A percentile compares a stretch with the other conserved stretches of the same genome.
These are phyloP conservation scores for Tragopan temminckii DNA, from an alignment of 2,797 vertebrate species.

Conservation along the genomic window DNA sequence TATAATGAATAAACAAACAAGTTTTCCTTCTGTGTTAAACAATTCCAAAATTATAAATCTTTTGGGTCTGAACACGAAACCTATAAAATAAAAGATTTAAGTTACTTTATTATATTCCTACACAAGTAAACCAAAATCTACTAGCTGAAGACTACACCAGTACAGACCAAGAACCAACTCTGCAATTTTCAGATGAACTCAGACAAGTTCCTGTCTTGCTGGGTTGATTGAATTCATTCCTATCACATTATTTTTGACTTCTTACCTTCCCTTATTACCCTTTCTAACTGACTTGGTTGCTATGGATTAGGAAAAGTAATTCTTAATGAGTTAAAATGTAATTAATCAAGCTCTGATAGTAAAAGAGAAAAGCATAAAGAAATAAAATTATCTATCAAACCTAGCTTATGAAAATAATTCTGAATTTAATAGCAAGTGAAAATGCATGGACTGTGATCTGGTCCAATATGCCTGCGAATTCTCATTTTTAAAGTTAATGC, in stretches of 20 bases:
- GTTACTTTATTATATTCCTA: not conserved
- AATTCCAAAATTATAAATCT: not conserved
- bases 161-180: not conserved
- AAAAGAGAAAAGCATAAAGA: not conserved
- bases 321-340: not conserved
- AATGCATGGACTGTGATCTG: not conserved
- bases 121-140: not conserved
- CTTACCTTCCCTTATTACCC: not conserved
- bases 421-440: not conserved
- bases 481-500: not conserved
- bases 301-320: not conserved
- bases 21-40: not conserved
- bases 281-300: not conserved
- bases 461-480: not conserved
- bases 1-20: not conserved
- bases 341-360: not conserved
- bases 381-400: not conserved
- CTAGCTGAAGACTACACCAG: not conserved
- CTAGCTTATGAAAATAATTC: not conserved
- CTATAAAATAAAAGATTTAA: not conserved
- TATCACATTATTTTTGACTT: not conserved
- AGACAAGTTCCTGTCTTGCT: not conserved
- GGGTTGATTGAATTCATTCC: not conserved
- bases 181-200: not conserved
- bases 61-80: not conserved